Base-by-base conservation (phyloP, 2,797 vertebrate species). In the Brotula barbata region DNA sequence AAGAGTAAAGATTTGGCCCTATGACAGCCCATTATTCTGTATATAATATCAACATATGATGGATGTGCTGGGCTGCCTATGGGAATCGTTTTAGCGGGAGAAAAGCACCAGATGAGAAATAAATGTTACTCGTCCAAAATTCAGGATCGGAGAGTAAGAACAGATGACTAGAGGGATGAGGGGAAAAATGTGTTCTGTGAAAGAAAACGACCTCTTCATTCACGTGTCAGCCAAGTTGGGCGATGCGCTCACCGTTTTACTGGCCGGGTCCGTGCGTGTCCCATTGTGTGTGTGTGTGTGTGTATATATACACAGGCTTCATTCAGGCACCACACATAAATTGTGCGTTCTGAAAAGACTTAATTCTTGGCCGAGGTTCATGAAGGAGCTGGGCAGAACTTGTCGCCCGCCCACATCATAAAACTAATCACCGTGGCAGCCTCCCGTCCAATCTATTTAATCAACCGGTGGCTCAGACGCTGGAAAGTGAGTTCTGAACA, bases 281-380 rank as follows among this genome's bases (percentile, higher is more conserved):
- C 39, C 64, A 76, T 84, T 85, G 77, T 84, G 69, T 15, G 54
- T 40, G 40, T 84, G 69, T 15, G 54, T 40, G 40, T n/a, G n/a
- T n/a, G n/a, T n/a, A n/a, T n/a, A n/a, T 45, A 64, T 54, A 86
- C 75, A 84, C 77, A 80, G 71, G 67, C 71, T 77, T 74, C 75
- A 68, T 85, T 88, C 71, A 82, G 57, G 19, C 74, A 58, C 64
- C 64, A 51, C 72, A 71, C 68, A 82, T 78, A 71, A 81, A 88
- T 68, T 56, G 57, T 49, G 71, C 34, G 57, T 76, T 67, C 66
- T 76, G 56, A 83, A 86, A 87, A 81, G 80, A 71, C 44, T 43
- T 42, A 55, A 71, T 76, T 85, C 71, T 67, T 74, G 75, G 80
- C 58, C 63, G 54, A 71, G 73, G 85, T 84, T 85, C 68, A 84